phyloP scores from a whole-genome alignment of 2,888 invertebrate species.

The Autographa pulchrina region DNA sequence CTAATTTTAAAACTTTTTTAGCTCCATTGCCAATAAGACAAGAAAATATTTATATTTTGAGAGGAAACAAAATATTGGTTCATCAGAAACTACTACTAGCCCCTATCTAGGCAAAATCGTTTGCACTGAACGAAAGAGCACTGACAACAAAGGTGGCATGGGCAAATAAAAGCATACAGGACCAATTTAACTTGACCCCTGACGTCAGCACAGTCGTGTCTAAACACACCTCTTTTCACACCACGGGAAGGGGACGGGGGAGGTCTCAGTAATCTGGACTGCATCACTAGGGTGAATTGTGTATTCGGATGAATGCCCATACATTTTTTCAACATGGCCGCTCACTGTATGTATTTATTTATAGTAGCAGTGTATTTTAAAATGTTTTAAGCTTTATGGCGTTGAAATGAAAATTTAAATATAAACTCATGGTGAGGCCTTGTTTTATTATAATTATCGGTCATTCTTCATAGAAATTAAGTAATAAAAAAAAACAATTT shows the following conservation, averaged over 20 bases:
- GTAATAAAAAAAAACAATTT: background rate
- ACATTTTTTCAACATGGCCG: slow-evolving; percentile 73
- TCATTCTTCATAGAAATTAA: background rate
- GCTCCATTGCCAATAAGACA: too few relatives aligned
- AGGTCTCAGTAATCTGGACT: slow-evolving; percentile 57
- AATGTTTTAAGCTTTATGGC: background rate
- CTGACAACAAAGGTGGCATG: slow-evolving; percentile 64
- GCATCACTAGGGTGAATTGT: slow-evolving; percentile 61
- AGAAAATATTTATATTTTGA: slow-evolving; percentile 14
- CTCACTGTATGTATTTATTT: slow-evolving; percentile 54
- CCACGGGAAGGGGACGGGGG: slow-evolving; percentile 21
- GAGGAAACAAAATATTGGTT: slow-evolving; percentile 24
- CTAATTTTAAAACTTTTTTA: too few relatives aligned
- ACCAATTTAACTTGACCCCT: slow-evolving; percentile 58
- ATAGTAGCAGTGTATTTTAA: slow-evolving; percentile 48
- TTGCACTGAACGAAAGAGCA: slow-evolving; percentile 59
- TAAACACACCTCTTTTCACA: slow-evolving; percentile 22
- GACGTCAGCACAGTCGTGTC: slow-evolving; percentile 27
- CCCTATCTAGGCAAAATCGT: slow-evolving; percentile 10
- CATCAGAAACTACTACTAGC: slow-evolving; percentile 3
- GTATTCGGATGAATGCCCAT: slow-evolving; percentile 68
- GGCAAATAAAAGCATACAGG: slow-evolving; percentile 61
- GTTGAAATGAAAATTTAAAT: background rate
- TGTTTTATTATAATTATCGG: too few relatives aligned
- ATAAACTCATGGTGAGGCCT: too few relatives aligned